These are phyloP conservation scores for Ataeniobius toweri DNA, from an alignment of 2,797 vertebrate genomes.

Conservation along the genomic window DNA sequence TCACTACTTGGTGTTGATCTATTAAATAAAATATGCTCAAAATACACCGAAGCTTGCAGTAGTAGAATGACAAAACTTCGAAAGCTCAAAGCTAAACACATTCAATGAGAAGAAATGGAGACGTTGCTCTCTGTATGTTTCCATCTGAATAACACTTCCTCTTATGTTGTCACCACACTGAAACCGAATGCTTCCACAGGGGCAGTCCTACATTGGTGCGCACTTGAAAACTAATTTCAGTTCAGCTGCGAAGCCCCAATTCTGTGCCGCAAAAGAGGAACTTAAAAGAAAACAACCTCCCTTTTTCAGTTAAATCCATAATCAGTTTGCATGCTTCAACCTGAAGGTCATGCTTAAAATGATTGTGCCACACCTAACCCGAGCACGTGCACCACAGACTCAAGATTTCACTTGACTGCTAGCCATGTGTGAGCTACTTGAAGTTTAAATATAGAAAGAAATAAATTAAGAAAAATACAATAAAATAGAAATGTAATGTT, in stretches of 20 bases:
- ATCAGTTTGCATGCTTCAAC: slow-evolving; percentile 21
- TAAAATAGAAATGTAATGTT: background rate
- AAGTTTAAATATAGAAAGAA: background rate
- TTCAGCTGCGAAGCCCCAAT: background rate
- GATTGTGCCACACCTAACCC: slow-evolving; percentile 30
- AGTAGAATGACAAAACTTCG: background rate
- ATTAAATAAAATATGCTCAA: background rate
- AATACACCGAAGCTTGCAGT: background rate
- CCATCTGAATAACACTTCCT: slow-evolving; percentile 29
- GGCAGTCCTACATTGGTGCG: background rate
- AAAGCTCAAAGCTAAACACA: background rate
- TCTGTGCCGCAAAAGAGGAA: background rate
- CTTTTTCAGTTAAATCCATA: background rate
- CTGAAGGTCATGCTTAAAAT: background rate
- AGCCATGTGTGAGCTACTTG: background rate
- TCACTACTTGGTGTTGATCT: background rate
- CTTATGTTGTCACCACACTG: background rate
- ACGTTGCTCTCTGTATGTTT: background rate
- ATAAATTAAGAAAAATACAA: background rate
- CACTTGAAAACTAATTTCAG: background rate
- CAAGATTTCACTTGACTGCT: background rate
- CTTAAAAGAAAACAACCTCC: slow-evolving; percentile 7
- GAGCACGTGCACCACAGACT: background rate
- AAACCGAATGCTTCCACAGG: background rate
- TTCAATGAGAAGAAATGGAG: background rate